Conservation (phyloP, 2,113 vertebrate species). For the Sigmodon hispidus region DNA sequence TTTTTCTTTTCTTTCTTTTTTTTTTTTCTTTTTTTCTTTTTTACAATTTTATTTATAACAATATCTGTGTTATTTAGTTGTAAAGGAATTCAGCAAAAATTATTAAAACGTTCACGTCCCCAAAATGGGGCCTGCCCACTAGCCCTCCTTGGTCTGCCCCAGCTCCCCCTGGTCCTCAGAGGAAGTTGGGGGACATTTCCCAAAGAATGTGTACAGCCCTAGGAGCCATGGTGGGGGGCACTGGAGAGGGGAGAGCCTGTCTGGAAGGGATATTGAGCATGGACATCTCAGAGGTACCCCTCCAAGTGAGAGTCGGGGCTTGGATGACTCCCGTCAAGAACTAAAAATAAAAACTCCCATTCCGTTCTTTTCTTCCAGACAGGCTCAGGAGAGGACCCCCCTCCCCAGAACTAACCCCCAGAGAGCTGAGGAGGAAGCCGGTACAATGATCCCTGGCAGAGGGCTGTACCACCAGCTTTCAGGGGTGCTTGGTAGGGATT, state of each 20-base stretch:
- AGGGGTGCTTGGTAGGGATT: slow-evolving; percentile 30
- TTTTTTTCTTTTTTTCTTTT: slow-evolving; percentile 78
- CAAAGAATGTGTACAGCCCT: slow-evolving; percentile 64
- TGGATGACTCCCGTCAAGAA: slow-evolving; percentile 36
- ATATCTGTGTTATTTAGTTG: slow-evolving; percentile 96
- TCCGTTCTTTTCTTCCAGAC: slow-evolving; percentile 49
- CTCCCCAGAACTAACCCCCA: slow-evolving; percentile 53
- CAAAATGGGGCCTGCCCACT: slow-evolving; percentile 83
- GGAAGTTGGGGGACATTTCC: slow-evolving; percentile 12
- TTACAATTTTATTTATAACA: slow-evolving; percentile 94
- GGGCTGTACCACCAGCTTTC: slow-evolving; percentile 34
- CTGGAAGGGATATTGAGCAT: not conserved
- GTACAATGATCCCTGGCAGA: not conserved
- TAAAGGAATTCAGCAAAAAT: slow-evolving; percentile 97
- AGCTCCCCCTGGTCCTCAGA: slow-evolving; percentile 34
- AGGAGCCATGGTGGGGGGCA: slow-evolving; percentile 29
- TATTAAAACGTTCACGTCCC: slow-evolving; percentile 87
- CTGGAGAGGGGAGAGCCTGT: slow-evolving; percentile 41
- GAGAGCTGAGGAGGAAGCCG: not conserved
- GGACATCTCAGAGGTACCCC: slow-evolving; percentile 60
- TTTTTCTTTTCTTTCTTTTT: slow-evolving; percentile 33
- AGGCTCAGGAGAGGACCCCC: slow-evolving; percentile 69
- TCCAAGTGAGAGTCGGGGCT: not conserved
- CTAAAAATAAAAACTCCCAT: not conserved
- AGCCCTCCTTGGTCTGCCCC: slow-evolving; percentile 67